A percentile compares a stretch with the other conserved stretches of the same genome.
Conservation (phyloP, 2,888 invertebrate genomes). For the Salticus scenicus region DNA sequence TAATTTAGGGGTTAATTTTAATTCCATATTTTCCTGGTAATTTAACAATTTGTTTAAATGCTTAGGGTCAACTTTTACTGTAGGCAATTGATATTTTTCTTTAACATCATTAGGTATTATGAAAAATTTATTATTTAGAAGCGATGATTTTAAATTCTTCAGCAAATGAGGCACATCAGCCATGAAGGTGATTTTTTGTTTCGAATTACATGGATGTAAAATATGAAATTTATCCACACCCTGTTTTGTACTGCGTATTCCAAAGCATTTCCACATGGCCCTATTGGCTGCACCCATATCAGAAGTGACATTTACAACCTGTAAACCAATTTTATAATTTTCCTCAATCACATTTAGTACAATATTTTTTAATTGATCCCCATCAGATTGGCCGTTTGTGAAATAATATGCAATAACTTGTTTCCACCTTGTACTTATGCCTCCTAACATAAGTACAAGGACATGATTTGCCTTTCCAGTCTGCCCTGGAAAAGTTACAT, state of each 20-base stretch:
- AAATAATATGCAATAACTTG: not conserved
- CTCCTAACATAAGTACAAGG: constrained; percentile 18
- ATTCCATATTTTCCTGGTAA: too few relatives aligned
- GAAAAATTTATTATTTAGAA: not conserved
- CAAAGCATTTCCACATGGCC: not conserved
- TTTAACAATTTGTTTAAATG: too few relatives aligned
- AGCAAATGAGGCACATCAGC: too few relatives aligned
- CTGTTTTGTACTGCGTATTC: too few relatives aligned
- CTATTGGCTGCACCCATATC: not conserved
- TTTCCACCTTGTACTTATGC: not conserved
- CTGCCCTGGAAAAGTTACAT: constrained; percentile 17
- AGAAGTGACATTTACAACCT: not conserved
- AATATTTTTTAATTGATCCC: not conserved
- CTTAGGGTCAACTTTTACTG: too few relatives aligned
- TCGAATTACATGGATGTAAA: not conserved
- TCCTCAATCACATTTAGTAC: not conserved
- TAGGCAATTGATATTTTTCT: too few relatives aligned
- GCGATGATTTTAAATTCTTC: constrained; percentile 4
- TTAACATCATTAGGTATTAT: too few relatives aligned
- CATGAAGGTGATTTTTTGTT: too few relatives aligned
- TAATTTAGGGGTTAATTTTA: too few relatives aligned
- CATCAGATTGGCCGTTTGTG: not conserved
- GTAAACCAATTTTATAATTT: not conserved
- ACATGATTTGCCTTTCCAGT: constrained; percentile 16
- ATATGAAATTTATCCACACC: not conserved